These are phyloP conservation scores for Rhodophaea formosa DNA, from an alignment of 2,888 invertebrate genomes.

Conservation along the genomic window DNA sequence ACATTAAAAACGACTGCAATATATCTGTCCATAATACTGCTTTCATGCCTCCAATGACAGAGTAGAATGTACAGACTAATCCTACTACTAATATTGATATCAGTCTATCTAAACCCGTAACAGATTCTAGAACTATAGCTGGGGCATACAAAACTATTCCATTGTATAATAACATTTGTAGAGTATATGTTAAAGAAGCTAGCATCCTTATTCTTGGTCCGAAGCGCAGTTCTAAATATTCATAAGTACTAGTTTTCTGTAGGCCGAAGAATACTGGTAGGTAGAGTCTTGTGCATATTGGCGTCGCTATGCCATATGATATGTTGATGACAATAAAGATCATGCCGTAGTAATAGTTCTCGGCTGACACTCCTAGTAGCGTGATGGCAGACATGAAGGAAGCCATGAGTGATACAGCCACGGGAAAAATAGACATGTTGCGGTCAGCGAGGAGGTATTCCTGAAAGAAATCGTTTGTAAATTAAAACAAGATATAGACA, in stretches of 20 bases:
- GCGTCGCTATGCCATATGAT: conserved; percentile 87
- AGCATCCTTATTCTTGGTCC: conserved; percentile 87
- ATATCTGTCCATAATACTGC: conserved; percentile 94
- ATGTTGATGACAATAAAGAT: conserved; percentile 90
- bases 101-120: conserved; percentile 88
- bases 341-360: conserved; percentile 91
- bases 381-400: conserved; percentile 96
- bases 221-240: conserved; percentile 95
- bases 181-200: conserved; percentile 91
- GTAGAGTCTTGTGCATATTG: conserved; percentile 88
- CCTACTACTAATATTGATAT: conserved; percentile 88
- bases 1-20: conserved; percentile 92
- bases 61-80: conserved; percentile 91
- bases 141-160: conserved; percentile 97
- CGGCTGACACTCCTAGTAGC: conserved; percentile 92
- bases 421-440: conserved; percentile 89
- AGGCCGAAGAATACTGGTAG: conserved; percentile 93
- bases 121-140: conserved; percentile 92
- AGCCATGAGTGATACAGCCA: conserved; percentile 95
- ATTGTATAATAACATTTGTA: conserved; percentile 95
- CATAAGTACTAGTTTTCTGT: conserved; percentile 93
- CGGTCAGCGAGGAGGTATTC: conserved; percentile 92
- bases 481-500: too few species aligned
- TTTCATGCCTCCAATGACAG: conserved; percentile 94
- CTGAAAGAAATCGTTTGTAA: conserved; percentile 60